Evolutionary conservation across 2,113 vertebrate genomes (phyloP).

Genomic region (Leuciscus idus): DNA sequence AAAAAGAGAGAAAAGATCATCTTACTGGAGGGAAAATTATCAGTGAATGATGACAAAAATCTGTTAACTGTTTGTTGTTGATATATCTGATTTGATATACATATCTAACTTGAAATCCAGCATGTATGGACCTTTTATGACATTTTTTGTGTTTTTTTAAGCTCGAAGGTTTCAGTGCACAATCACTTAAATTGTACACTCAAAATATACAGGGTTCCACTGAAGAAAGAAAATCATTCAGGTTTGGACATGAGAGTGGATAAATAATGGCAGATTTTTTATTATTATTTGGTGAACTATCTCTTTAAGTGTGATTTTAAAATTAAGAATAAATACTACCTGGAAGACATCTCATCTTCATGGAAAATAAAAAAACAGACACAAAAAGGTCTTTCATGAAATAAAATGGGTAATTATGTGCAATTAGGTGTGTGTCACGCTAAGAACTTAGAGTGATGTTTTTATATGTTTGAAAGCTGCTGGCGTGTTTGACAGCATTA

Average conservation of each 20-base stretch:
- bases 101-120: background rate
- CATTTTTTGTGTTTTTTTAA: background rate
- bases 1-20: background rate
- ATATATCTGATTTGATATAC: too few species aligned
- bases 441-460: slow-evolving; percentile 53
- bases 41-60: background rate
- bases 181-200: too few species aligned
- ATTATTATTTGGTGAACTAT: background rate
- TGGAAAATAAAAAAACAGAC: slow-evolving; percentile 62
- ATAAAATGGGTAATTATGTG: slow-evolving; percentile 62
- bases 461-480: slow-evolving; percentile 61
- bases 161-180: too few species aligned
- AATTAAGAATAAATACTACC: background rate
- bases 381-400: slow-evolving; percentile 59
- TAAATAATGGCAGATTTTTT: background rate
- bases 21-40: background rate
- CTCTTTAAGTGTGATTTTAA: background rate
- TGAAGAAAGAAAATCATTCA: background rate
- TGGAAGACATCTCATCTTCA: slow-evolving; percentile 32
- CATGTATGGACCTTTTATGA: background rate
- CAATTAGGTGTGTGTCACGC: slow-evolving; percentile 63
- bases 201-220: background rate
- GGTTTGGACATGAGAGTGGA: background rate
- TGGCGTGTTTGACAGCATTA: slow-evolving; percentile 68
- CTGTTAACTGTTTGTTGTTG: background rate